Base-by-base conservation (phyloP, 2,797 vertebrate species). In the Nyctibius grandis region DNA sequence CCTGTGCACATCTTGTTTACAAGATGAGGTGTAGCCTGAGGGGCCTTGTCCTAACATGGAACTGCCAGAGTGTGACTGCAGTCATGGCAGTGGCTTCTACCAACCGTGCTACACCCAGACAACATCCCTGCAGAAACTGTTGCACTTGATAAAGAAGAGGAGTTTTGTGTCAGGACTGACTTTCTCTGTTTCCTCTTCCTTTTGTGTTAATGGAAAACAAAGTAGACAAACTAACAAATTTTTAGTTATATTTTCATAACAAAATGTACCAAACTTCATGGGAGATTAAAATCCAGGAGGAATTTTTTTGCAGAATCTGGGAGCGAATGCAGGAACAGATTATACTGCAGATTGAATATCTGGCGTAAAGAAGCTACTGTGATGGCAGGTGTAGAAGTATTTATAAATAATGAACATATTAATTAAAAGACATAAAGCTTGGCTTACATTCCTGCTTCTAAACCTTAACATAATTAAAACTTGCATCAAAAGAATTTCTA, bases 391-490 rank as follows among this genome's bases (percentile, higher is more conserved):
- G 34, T 69, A 93, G 54, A 82, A 73, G 78, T 86, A 73, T 36
- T 34, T 75, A 65, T 88, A 79, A 95, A 87, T 92, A 93, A 87
- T 69, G 25, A 84, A 73, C 9, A 28, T 75, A 47, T 22, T 76
- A n/a, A 82, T 85, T 82, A 69, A 95, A 91, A 88, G 75, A 61
- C 33, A 60, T 81, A 78, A 93, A 82, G 7, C 15, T 72, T 85
- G 60, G 36, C 31, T 88, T 90, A 57, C 48, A 50, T 11, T 68
- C 9, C 15, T 90, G 12, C 54, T 91, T 94, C 61, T 81, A 76
- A 90, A 54, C 34, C 20, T 78, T 91, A 73, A 36, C 14, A 12
- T 88, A 89, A 77, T 91, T 91, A 82, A 85, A 80, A 82, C 23
- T 51, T 63, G 16, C 23, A 79, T 87, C 56, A 70, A 70, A 79